Conservation (phyloP, 2,888 invertebrate species). For the Axea sp. region DNA sequence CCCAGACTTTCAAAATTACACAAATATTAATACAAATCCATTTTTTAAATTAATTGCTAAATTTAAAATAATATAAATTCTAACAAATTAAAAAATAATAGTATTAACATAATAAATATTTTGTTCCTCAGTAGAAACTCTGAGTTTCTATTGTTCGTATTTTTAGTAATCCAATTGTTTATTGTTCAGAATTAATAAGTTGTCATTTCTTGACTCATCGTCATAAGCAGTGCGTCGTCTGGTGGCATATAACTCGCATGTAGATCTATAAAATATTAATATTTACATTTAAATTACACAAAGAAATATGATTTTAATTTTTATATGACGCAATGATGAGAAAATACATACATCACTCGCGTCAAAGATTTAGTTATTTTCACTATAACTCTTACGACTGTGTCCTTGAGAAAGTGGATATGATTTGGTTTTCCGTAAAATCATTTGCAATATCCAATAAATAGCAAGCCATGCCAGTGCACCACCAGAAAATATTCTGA, state of each 20-base stretch:
- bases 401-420: slow-evolving; percentile 74
- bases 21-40: too few relatives aligned
- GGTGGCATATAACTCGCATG: slow-evolving; percentile 83
- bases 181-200: slow-evolving; percentile 69
- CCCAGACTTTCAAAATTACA: too few relatives aligned
- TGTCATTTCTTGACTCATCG: slow-evolving; percentile 77
- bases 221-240: slow-evolving; percentile 84
- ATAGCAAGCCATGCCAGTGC: slow-evolving; percentile 81
- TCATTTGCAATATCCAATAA: slow-evolving; percentile 74
- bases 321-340: slow-evolving; percentile 12
- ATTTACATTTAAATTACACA: not conserved
- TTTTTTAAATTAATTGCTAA: too few relatives aligned
- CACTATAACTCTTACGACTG: slow-evolving; percentile 71
- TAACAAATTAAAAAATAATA: slow-evolving; percentile 13
- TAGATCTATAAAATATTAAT: slow-evolving; percentile 75
- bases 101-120: slow-evolving; percentile 10
- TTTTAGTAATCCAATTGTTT: too few relatives aligned
- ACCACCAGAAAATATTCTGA: slow-evolving; percentile 86
- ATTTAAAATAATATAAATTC: not conserved
- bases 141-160: slow-evolving; percentile 17
- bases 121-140: not conserved
- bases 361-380: slow-evolving; percentile 27
- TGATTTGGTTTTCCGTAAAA: slow-evolving; percentile 72
- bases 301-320: not conserved
- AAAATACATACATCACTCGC: slow-evolving; percentile 12